Evolutionary conservation across 2,797 vertebrate species (phyloP), one percentile per base, ranked within the genome.

Genomic region (Syndactyla subalaris): DNA sequence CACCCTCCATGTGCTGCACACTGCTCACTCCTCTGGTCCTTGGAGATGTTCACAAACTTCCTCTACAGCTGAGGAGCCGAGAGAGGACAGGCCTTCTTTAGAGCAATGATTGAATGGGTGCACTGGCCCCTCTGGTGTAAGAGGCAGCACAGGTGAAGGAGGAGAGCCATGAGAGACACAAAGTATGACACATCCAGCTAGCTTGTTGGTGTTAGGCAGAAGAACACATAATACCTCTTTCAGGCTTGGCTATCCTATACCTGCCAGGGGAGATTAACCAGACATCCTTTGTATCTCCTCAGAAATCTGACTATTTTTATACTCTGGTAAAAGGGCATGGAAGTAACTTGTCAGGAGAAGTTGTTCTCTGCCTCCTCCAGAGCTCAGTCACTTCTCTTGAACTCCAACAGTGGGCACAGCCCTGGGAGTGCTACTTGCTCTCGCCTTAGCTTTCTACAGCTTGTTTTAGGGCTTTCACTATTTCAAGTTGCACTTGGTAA

Each of bases 381-480:
- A 68, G 32, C 19, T 83, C 48, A 18, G 52, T 41, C 34, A 18
- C 36, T 88, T 58, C 78, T 32, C 70, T 88, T 57, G 45, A 79
- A 32, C 57, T 85, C 52, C 0, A 0, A 11, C 2, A 6, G 14
- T 0, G 0, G 59, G 27, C 29, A 12, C 21, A 70, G 49, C 19
- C 46, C 48, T 66, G 43, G 32, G 24, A 62, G 34, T 4, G 14
- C 26, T 61, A 10, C 51, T 84, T 78, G 54, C 15, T 67, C 59
- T 84, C 1, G 1, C 46, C 51, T 68, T 41, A 23, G 62, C 62
- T 81, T 95, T 78, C 67, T 93, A 79, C 76, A 88, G 88, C 59
- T 88, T 74, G 14, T 86, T 93, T 72, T 82, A 12, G 6, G 43
- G 70, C 34, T 93, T 91, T 68, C 6, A 12, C 58, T 88, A 7